Percentiles rank a stretch among this genome's conserved stretches.
phyloP scores from a whole-genome alignment of 2,888 invertebrate genomes.

The Trichogramma evanescens region DNA sequence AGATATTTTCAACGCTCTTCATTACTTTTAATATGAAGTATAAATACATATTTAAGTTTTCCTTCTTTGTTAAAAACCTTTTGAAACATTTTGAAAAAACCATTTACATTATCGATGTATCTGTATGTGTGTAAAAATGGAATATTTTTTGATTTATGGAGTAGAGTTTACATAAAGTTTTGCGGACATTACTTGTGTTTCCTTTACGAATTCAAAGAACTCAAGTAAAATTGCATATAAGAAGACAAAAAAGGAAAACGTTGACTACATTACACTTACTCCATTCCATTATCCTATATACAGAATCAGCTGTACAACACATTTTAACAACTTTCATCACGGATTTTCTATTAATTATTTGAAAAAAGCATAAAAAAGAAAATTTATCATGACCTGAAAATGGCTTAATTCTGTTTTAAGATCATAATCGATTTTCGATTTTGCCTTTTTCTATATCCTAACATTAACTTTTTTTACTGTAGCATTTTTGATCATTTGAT shows the following conservation, averaged over 20 bases:
- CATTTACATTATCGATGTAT: no score
- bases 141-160: no score
- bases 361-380: constrained; percentile 2
- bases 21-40: no score
- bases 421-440: not conserved
- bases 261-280: constrained; percentile 4
- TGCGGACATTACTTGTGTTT: no score
- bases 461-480: constrained; percentile 18
- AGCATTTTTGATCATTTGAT: constrained; percentile 17
- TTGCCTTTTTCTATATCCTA: constrained; percentile 2
- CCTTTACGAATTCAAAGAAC: no score
- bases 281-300: not conserved
- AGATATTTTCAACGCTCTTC: not conserved
- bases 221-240: not conserved
- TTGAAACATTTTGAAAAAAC: no score
- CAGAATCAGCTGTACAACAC: constrained; percentile 9
- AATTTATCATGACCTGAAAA: constrained; percentile 6
- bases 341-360: not conserved
- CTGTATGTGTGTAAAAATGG: no score
- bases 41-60: no score
- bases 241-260: constrained; percentile 17
- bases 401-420: not conserved
- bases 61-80: no score
- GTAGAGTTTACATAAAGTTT: no score
- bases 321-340: constrained; percentile 6